Base-by-base conservation (phyloP, 2,797 vertebrate species). In the Microctenopoma steveboyesi region DNA sequence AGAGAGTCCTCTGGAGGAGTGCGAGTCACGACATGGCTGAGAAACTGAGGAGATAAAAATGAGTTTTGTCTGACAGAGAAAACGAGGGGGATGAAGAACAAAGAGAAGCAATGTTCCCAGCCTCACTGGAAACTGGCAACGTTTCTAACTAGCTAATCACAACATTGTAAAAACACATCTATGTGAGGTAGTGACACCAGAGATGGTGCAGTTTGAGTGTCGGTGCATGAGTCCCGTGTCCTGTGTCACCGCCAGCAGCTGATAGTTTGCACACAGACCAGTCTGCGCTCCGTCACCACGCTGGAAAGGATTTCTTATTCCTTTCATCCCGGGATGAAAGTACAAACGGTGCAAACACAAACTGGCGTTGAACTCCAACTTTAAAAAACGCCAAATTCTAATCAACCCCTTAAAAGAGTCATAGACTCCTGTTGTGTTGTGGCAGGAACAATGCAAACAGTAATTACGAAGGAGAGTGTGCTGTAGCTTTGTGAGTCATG, bases 1-100 rank as follows among this genome's bases (percentile, higher is more conserved):
- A 52, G 35, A 35, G 33, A 59, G 53, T 67, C 40, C 37, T 53
- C 69, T 72, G 78, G 60, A 27, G 42, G 14, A 42, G 35, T 33
- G 50, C 33, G 64, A 82, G 80, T 83, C 83, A 81, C 64, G 63
- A 86, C 79, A 63, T 43, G 71, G 67, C 72, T 56, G 37, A 81
- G 14, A 74, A 65, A 74, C 58, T 14, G 65, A 72, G n/a, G 43
- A 66, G 63, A 63, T 67, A 18, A n/a, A 62, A 72, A 69, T 47
- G 15, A 37, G 47, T 49, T 69, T 56, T 54, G 48, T 80, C 49
- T 58, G n/a, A 61, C 15, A 58, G n/a, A 52, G 18, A 68, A 37
- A 68, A 63, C 0, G 39, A 69, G 61, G 43, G 13, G 63, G 70
- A 63, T 59, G 69, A 62, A 62, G 69, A 62, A 59, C 51, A 79